A percentile compares a stretch with the other conserved stretches of the same genome.
phyloP scores from a whole-genome alignment of 2,797 vertebrate species.

The Alosa sapidissima region DNA sequence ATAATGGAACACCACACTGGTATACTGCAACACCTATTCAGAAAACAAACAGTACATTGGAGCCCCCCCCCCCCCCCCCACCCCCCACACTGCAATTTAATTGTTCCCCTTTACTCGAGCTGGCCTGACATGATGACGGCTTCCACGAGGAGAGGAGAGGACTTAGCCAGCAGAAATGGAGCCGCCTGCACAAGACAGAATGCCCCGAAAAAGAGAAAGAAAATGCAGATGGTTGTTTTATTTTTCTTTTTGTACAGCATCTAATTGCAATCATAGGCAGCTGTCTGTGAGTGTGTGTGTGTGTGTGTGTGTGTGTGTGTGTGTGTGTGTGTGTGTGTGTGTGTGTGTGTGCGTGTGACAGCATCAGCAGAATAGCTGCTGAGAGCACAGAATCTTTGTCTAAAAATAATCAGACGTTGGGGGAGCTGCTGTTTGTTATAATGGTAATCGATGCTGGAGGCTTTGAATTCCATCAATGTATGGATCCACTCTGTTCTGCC shows the following conservation, averaged over 20 bases:
- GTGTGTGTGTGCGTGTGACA: constrained; percentile 74
- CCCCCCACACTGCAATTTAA: too few species aligned
- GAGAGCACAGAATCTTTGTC: constrained; percentile 99
- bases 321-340: neutral
- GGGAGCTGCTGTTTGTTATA: constrained; percentile 98
- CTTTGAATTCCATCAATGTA: constrained; percentile 99
- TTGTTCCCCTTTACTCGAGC: too few species aligned
- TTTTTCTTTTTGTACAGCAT: constrained; percentile 93
- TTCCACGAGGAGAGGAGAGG: neutral
- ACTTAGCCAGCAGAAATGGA: neutral
- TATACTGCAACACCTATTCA: too few species aligned
- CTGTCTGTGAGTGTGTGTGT: constrained; percentile 86
- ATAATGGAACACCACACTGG: too few species aligned
- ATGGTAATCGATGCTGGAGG: constrained; percentile 99
- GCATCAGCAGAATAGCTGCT: constrained; percentile 99
- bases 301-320: neutral
- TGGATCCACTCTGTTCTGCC: constrained; percentile 99
- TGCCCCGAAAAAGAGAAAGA: constrained; percentile 18
- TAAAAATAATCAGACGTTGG: constrained; percentile 99
- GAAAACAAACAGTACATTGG: too few species aligned
- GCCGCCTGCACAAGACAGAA: neutral
- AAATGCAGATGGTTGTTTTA: constrained; percentile 91
- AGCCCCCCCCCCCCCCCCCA: too few species aligned
- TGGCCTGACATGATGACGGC: neutral
- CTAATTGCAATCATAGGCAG: constrained; percentile 99